phyloP scores from a whole-genome alignment of 2,113 vertebrate genomes.

The Shinisaurus crocodilurus region DNA sequence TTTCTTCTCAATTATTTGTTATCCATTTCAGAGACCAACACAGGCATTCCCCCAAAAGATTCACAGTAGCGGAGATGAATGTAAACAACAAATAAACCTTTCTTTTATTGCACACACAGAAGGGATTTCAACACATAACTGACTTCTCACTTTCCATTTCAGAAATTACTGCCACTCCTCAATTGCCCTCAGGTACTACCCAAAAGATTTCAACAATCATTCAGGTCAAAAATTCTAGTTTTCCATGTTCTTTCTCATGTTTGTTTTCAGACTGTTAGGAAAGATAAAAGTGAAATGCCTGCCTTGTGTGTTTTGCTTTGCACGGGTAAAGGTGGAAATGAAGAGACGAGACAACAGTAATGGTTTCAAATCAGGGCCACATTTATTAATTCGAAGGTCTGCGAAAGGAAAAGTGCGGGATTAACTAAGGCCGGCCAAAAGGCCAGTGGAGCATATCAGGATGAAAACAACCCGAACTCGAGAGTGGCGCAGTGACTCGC shows the following conservation, averaged over 20 bases:
- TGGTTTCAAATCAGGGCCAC: not conserved
- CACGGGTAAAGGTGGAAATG: too few relatives aligned
- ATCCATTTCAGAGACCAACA: not conserved
- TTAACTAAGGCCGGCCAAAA: too few relatives aligned
- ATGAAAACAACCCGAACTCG: too few relatives aligned
- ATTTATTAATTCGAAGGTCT: too few relatives aligned
- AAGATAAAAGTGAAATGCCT: not conserved
- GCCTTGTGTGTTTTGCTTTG: not conserved
- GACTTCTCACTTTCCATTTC: not conserved
- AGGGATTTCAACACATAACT: not conserved
- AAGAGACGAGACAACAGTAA: too few relatives aligned
- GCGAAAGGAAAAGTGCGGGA: too few relatives aligned
- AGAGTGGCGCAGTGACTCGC: too few relatives aligned
- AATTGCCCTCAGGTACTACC: not conserved
- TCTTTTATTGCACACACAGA: not conserved
- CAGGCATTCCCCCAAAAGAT: not conserved
- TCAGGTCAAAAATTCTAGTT: not conserved
- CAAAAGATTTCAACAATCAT: not conserved
- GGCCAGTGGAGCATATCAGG: too few relatives aligned
- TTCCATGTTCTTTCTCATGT: not conserved
- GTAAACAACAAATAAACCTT: not conserved
- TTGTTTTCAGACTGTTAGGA: not conserved
- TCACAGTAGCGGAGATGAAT: constrained; percentile 14
- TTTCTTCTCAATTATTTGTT: constrained; percentile 18
- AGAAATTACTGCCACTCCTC: not conserved